Evolutionary conservation across 2,888 invertebrate species (phyloP), one percentile per base, ranked within the genome.

Genomic region (Ophioninae sp.): DNA sequence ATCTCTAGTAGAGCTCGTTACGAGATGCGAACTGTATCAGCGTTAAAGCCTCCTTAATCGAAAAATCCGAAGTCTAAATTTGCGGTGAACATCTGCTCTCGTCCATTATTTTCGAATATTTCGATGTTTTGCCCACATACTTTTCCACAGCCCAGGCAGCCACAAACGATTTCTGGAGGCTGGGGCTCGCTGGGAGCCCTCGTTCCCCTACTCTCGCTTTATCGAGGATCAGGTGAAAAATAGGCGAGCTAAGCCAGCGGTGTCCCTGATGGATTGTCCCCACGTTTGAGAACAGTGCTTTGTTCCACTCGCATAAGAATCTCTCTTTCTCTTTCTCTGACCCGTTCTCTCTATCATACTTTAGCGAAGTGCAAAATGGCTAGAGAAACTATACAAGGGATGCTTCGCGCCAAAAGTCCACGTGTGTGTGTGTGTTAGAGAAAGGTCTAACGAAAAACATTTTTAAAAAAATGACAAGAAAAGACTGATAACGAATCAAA

Each of bases 31-130:
- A 41, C 58, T 79, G 44, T 44, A 67, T 73, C 72, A 59, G 17
- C 17, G 72, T 23, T 74, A 10, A 67, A 67, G 71, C 41, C 58
- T 17, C 44, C 10, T 22, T 51, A 30, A 67, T 56, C 63, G 71
- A 59, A 65, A 73, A 79, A 72, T 59, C 10, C 41, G 56, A 58
- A 39, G 65, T 65, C 58, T 58, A 79, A 79, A 41, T 23, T 41
- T 17, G 58, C 37, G 59, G 59, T 23, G 77, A 88, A 87, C 88
- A 88, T 87, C 85, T 87, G 86, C 85, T 81, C 69, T 22, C 79
- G 61, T 73, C 86, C 85, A 88, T 89, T 88, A 89, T 87, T 85
- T 85, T 79, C 44, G 22, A 59, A 86, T 86, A 87, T 86, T 89
- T 87, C 80, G 64, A 64, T 69, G 63, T 76, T 67, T 79, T 65